Evolutionary conservation across 2,797 vertebrate species (phyloP).

Genomic region (Anguilla anguilla): DNA sequence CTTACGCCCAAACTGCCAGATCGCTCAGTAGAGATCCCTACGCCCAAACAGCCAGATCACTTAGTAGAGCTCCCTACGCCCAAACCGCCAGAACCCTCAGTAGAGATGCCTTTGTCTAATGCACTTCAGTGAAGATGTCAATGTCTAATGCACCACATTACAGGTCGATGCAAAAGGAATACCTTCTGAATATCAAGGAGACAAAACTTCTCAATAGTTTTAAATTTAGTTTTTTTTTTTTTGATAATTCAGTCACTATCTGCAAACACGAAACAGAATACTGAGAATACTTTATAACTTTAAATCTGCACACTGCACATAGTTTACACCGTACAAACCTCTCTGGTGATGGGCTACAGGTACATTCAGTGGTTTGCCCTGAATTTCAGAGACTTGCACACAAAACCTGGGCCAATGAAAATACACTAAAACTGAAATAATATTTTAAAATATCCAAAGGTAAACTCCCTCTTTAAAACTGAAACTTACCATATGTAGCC

Average conservation of each 20-base stretch:
- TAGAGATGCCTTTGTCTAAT: conserved; percentile 66
- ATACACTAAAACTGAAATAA: background rate
- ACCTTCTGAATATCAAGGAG: background rate
- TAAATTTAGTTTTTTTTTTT: background rate
- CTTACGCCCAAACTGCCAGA: background rate
- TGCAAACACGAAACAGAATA: background rate
- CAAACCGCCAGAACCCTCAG: conserved; percentile 42
- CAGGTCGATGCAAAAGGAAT: background rate
- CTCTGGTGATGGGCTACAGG: background rate
- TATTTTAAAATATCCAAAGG: too few relatives aligned
- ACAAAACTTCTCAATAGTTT: background rate
- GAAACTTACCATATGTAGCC: background rate
- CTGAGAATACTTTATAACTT: background rate
- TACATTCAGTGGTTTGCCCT: background rate
- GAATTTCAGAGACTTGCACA: background rate
- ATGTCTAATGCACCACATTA: background rate
- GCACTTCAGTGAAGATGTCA: background rate
- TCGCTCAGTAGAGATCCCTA: conserved; percentile 1
- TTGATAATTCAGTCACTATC: background rate
- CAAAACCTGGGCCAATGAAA: background rate
- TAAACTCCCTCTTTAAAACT: background rate
- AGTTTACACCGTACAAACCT: background rate
- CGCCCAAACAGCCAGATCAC: conserved; percentile 32
- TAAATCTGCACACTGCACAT: background rate
- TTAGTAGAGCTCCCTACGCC: conserved; percentile 39